Conservation (phyloP, 2,888 invertebrate genomes). For the Hoplodrina blanda region DNA sequence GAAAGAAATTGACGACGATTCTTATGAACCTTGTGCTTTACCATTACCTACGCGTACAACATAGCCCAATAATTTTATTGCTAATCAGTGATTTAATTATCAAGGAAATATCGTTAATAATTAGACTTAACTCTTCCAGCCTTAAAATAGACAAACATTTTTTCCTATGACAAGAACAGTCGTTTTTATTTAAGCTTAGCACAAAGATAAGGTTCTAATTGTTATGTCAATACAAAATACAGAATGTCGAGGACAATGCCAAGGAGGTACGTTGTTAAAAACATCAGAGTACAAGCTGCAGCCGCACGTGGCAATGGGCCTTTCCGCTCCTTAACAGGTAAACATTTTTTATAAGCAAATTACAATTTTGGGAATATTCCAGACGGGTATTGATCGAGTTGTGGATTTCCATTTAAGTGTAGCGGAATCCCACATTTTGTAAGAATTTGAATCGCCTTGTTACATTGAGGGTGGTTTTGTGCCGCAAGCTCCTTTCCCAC, state of each 20-base stretch:
- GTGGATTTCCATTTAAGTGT: constrained; percentile 70
- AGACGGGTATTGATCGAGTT: constrained; percentile 74
- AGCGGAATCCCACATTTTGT: constrained; percentile 72
- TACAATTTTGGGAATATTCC: constrained; percentile 82
- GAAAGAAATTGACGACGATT: constrained; percentile 79
- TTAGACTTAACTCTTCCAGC: background rate
- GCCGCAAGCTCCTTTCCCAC: constrained; percentile 30
- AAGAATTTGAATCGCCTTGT: constrained; percentile 58
- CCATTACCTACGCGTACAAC: constrained; percentile 25
- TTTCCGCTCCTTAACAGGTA: constrained; percentile 89
- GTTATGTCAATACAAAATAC: constrained; percentile 63
- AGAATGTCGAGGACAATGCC: constrained; percentile 65
- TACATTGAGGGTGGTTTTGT: constrained; percentile 49
- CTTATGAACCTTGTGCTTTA: constrained; percentile 63
- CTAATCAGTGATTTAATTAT: constrained; percentile 6
- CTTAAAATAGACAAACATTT: background rate
- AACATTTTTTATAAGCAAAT: constrained; percentile 83
- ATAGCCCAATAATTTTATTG: constrained; percentile 22
- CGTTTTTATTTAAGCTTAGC: constrained; percentile 36
- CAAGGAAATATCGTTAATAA: background rate
- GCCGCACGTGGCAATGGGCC: constrained; percentile 88
- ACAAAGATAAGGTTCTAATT: constrained; percentile 61
- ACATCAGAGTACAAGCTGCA: constrained; percentile 79
- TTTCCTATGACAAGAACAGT: constrained; percentile 10
- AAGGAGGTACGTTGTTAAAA: constrained; percentile 57